A percentile compares a stretch with the other conserved stretches of the same genome.
These are phyloP conservation scores for Hemaris fuciformis DNA, from an alignment of 2,888 invertebrate species.

Conservation along the genomic window DNA sequence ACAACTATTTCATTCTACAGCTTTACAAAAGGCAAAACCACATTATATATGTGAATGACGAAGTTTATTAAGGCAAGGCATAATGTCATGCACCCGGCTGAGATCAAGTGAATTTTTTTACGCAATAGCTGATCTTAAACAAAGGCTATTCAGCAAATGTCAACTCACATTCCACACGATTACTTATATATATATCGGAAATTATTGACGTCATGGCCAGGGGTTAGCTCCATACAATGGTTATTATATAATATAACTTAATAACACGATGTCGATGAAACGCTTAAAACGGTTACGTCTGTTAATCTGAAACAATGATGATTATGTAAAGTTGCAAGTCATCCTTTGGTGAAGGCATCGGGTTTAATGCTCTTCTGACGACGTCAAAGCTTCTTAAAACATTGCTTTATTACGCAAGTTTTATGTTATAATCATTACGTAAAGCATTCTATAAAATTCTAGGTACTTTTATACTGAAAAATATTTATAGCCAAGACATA, in stretches of 20 bases:
- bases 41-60: background rate
- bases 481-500: background rate
- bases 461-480: background rate
- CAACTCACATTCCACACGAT: background rate
- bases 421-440: too few relatives aligned
- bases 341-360: too few relatives aligned
- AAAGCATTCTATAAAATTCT: background rate
- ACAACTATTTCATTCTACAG: background rate
- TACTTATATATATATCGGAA: background rate
- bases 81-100: constrained; percentile 6
- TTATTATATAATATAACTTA: too few relatives aligned
- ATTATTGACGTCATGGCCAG: background rate
- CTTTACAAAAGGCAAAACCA: background rate
- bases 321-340: too few relatives aligned
- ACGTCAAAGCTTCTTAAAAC: too few relatives aligned
- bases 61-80: background rate
- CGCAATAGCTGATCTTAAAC: constrained; percentile 6
- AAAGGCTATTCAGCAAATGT: constrained; percentile 13
- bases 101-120: constrained; percentile 8
- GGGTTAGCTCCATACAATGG: too few relatives aligned
- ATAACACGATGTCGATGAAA: too few relatives aligned
- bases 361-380: too few relatives aligned
- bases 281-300: background rate
- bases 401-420: too few relatives aligned
- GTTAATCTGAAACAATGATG: too few relatives aligned